phyloP scores from a whole-genome alignment of 2,797 vertebrate genomes.

The Crocodylus rhombifer region DNA sequence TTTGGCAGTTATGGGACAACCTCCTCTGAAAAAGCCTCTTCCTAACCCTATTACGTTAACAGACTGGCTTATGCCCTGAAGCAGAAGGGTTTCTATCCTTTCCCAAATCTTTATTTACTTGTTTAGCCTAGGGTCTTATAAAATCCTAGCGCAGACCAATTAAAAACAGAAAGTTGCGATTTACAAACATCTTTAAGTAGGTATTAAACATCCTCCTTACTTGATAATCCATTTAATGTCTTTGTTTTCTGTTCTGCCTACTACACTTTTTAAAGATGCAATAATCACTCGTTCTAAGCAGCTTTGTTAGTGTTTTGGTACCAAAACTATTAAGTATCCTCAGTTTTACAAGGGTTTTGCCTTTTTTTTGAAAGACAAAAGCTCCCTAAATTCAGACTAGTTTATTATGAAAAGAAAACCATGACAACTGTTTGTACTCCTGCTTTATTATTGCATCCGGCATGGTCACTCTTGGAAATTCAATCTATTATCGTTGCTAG shows the following conservation, averaged over 20 bases:
- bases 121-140: neutral
- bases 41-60: neutral
- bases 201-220: slow-evolving; percentile 4
- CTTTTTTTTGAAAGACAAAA: slow-evolving; percentile 63
- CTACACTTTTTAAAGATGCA: neutral
- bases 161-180: neutral
- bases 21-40: neutral
- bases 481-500: slow-evolving; percentile 85
- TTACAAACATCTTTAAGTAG: neutral
- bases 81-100: neutral
- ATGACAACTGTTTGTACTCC: slow-evolving; percentile 84
- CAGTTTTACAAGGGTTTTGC: slow-evolving; percentile 58
- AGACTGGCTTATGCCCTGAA: neutral
- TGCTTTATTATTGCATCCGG: slow-evolving; percentile 85
- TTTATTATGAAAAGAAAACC: slow-evolving; percentile 81
- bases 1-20: neutral
- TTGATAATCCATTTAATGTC: slow-evolving; percentile 23
- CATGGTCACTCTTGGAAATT: slow-evolving; percentile 85
- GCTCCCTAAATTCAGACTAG: slow-evolving; percentile 70
- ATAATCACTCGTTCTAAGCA: slow-evolving; percentile 29
- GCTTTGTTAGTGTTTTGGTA: slow-evolving; percentile 26
- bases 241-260: slow-evolving; percentile 7
- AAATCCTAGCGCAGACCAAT: neutral
- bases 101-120: neutral
- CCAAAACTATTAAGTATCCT: slow-evolving; percentile 52